Conservation (phyloP, 2,113 vertebrate genomes). For the Thomomys bottae region DNA sequence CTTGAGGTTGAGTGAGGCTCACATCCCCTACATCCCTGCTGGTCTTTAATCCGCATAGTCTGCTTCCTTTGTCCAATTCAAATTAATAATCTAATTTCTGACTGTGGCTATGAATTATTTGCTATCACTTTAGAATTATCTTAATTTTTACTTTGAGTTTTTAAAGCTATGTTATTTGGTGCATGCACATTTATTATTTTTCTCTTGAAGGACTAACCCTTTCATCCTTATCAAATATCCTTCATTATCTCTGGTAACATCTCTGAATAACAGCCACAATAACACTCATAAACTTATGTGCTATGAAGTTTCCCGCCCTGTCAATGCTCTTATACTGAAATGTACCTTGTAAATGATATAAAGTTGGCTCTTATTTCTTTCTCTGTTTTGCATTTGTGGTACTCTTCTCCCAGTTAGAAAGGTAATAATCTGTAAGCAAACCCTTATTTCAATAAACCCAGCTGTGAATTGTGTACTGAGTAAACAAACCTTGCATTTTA, state of each 20-base stretch:
- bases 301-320: not conserved
- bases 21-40: not conserved
- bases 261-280: not conserved
- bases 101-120: not conserved
- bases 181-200: not conserved
- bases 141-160: not conserved
- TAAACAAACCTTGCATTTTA: not conserved
- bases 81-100: not conserved
- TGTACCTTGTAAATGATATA: not conserved
- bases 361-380: not conserved
- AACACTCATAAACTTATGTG: not conserved
- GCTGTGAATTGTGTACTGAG: not conserved
- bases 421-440: conserved; percentile 54
- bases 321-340: not conserved
- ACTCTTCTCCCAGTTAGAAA: conserved; percentile 44
- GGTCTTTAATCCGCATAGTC: not conserved
- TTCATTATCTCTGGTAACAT: not conserved
- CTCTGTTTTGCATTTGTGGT: conserved; percentile 30
- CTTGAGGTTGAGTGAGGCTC: not conserved
- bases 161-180: conserved; percentile 6
- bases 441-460: conserved; percentile 46
- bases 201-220: not conserved
- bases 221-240: not conserved
- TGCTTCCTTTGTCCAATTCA: not conserved
- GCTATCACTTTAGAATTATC: not conserved